These are phyloP conservation scores for Pimpla rufipes DNA, from an alignment of 2,888 invertebrate genomes.

Conservation along the genomic window DNA sequence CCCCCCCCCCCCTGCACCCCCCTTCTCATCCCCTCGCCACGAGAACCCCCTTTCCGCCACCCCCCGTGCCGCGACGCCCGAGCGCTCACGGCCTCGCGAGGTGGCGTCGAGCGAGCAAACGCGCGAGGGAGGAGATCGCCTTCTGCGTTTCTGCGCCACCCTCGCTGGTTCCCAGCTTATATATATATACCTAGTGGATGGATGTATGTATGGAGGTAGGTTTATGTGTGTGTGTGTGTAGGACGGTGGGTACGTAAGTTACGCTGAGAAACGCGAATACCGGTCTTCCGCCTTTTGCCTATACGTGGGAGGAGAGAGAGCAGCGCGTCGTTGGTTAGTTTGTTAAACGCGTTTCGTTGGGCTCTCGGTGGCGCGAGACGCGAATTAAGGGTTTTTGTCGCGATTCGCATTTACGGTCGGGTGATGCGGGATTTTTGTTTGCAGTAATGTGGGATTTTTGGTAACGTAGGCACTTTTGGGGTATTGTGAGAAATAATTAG, in stretches of 20 bases:
- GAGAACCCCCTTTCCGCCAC: constrained; percentile 25
- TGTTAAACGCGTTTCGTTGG: constrained; percentile 69
- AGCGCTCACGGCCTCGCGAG: constrained; percentile 57
- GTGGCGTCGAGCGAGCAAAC: constrained; percentile 50
- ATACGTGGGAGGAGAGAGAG: neutral
- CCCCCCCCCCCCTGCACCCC: constrained; percentile 53
- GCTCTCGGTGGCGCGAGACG: neutral
- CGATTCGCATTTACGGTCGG: neutral
- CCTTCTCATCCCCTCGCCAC: constrained; percentile 35
- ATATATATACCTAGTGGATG: neutral
- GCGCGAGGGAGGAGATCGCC: constrained; percentile 59
- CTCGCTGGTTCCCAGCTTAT: constrained; percentile 35
- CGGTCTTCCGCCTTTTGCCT: constrained; percentile 35
- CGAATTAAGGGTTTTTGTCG: neutral
- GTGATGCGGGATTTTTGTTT: too few species aligned
- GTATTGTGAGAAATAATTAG: too few species aligned
- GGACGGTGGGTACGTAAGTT: constrained; percentile 35
- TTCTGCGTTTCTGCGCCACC: constrained; percentile 44
- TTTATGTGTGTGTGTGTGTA: neutral
- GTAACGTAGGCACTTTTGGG: too few species aligned
- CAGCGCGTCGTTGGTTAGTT: constrained; percentile 34
- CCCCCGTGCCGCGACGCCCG: constrained; percentile 55
- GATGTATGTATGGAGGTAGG: constrained; percentile 1
- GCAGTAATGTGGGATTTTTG: too few species aligned
- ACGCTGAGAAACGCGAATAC: constrained; percentile 45